Percentiles rank a stretch among this genome's conserved stretches.
These are phyloP conservation scores for Adelosebastes latens DNA, from an alignment of 2,797 vertebrate species.

Conservation along the genomic window DNA sequence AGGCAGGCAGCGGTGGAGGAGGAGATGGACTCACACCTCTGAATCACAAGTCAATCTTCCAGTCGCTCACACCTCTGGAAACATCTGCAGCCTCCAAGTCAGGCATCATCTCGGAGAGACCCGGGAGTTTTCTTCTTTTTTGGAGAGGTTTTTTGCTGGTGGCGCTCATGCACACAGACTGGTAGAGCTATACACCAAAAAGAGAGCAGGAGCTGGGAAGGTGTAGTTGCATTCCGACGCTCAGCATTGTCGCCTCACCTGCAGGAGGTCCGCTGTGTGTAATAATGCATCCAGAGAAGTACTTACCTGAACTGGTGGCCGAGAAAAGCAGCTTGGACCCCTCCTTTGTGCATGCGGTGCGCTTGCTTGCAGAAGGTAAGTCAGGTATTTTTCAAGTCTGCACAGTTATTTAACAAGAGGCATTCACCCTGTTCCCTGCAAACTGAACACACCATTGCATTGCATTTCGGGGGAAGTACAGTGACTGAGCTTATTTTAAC, in stretches of 20 bases:
- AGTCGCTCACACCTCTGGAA: constrained; percentile 58
- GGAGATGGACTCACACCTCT: constrained; percentile 79
- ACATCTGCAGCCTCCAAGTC: constrained; percentile 19
- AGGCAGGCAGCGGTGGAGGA: constrained; percentile 54
- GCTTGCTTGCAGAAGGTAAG: constrained; percentile 94
- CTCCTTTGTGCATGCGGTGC: constrained; percentile 93
- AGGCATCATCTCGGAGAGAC: constrained; percentile 43
- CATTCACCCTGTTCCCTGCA: background rate
- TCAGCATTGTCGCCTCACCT: constrained; percentile 73
- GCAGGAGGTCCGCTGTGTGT: constrained; percentile 63
- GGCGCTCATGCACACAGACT: constrained; percentile 18
- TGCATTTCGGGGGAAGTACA: background rate
- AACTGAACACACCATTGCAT: background rate
- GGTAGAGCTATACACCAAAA: constrained; percentile 15
- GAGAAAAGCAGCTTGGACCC: constrained; percentile 94
- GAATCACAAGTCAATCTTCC: constrained; percentile 60
- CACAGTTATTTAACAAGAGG: constrained; percentile 1
- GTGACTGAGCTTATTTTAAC: constrained; percentile 8
- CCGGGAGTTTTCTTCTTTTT: constrained; percentile 8
- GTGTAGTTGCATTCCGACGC: constrained; percentile 64
- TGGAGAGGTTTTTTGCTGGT: constrained; percentile 1
- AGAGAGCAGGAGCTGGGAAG: constrained; percentile 35
- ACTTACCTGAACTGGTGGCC: constrained; percentile 93
- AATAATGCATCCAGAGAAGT: constrained; percentile 94
- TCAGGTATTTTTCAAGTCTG: constrained; percentile 1